Conservation (phyloP, 2,888 invertebrate genomes). For the Aporophyla lueneburgensis region DNA sequence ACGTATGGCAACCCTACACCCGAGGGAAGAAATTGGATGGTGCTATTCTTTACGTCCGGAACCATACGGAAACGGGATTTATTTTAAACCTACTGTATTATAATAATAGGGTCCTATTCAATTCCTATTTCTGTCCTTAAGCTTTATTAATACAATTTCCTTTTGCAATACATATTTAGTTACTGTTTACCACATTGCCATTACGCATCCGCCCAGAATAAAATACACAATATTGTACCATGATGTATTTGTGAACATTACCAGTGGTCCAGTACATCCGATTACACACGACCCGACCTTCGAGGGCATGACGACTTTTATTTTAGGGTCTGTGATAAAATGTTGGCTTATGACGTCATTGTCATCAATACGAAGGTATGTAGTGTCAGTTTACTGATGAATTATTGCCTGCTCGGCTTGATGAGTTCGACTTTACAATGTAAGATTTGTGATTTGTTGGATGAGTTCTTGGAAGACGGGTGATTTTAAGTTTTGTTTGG, state of each 20-base stretch:
- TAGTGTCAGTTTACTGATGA: conserved; percentile 54
- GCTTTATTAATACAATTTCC: conserved; percentile 32
- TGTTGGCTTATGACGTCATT: conserved; percentile 47
- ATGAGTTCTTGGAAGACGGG: conserved; percentile 10
- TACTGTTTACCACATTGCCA: conserved; percentile 8
- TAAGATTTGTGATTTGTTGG: conserved; percentile 2
- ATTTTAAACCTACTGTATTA: neutral
- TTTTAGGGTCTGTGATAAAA: conserved; percentile 64
- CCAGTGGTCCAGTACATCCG: conserved; percentile 43
- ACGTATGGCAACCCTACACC: too few species aligned
- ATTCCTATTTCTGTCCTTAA: conserved; percentile 20
- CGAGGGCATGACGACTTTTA: conserved; percentile 60
- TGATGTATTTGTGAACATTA: conserved; percentile 46
- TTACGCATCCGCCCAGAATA: conserved; percentile 42
- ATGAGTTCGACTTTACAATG: conserved; percentile 1
- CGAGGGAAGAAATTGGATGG: too few species aligned
- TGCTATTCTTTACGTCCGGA: too few species aligned
- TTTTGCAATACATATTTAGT: conserved; percentile 31
- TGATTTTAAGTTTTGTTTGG: neutral
- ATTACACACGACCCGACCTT: conserved; percentile 50
- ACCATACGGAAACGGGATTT: too few species aligned
- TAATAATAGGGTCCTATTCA: neutral
- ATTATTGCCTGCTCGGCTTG: conserved; percentile 20
- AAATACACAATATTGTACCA: conserved; percentile 16
- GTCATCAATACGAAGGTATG: conserved; percentile 26